A percentile compares a stretch with the other conserved stretches of the same genome.
Evolutionary conservation across 2,113 vertebrate species (phyloP).

Genomic region (Microcebus lehilahytsara): DNA sequence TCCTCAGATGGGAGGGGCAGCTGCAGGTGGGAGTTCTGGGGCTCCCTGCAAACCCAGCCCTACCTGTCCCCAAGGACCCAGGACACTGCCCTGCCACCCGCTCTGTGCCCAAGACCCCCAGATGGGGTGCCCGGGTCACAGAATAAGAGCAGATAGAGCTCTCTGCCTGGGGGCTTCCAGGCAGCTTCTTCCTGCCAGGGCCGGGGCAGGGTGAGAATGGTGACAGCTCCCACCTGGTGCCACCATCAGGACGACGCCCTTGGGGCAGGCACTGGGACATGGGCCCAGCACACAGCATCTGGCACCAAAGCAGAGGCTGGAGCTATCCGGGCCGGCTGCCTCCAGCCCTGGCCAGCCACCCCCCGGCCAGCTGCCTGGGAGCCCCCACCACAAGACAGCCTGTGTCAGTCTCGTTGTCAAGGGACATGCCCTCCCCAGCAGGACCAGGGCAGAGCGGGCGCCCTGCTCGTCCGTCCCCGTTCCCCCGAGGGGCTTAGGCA

Average conservation of each 20-base stretch:
- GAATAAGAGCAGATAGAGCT: background rate
- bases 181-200: background rate
- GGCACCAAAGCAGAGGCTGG: background rate
- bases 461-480: too few species aligned
- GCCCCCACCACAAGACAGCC: background rate
- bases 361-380: rapidly evolving
- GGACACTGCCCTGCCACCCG: rapidly evolving
- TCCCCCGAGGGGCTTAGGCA: too few species aligned
- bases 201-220: too few species aligned
- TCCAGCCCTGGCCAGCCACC: background rate
- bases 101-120: background rate
- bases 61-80: background rate
- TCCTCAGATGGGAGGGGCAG: background rate
- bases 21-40: background rate
- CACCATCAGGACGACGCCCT: too few species aligned
- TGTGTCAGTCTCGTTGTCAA: background rate
- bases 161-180: too few species aligned
- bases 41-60: background rate
- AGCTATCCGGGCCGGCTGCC: background rate
- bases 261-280: background rate
- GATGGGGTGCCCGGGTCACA: background rate
- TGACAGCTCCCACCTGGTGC: too few species aligned
- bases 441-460: too few species aligned
- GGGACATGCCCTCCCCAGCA: background rate
- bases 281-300: too few species aligned